These are phyloP conservation scores for Hetaerina titia DNA, from an alignment of 2,888 invertebrate species.

Conservation along the genomic window DNA sequence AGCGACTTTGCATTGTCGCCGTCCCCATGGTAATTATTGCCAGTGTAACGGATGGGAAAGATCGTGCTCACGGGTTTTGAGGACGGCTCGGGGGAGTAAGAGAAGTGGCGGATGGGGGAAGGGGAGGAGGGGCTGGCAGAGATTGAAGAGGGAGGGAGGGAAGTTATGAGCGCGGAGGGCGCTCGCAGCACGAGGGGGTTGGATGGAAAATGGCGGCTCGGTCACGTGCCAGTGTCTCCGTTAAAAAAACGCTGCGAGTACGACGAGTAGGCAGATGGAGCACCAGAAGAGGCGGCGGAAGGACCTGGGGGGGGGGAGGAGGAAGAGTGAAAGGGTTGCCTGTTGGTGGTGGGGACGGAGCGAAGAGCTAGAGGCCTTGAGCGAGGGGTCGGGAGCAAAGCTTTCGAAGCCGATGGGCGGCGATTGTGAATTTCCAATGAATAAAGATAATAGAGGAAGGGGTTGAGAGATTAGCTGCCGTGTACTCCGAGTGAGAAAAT, in stretches of 20 bases:
- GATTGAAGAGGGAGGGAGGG: neutral
- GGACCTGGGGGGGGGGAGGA: neutral
- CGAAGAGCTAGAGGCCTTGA: neutral
- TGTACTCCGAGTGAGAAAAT: constrained; percentile 56
- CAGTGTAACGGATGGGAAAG: constrained; percentile 55
- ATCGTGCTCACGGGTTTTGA: constrained; percentile 40
- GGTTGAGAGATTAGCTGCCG: constrained; percentile 52
- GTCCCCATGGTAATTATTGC: constrained; percentile 54
- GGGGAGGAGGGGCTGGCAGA: neutral
- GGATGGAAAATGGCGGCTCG: neutral
- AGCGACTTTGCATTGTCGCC: constrained; percentile 61
- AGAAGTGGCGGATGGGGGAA: neutral
- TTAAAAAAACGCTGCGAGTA: constrained; percentile 3
- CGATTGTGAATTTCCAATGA: constrained; percentile 64
- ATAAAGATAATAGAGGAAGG: constrained; percentile 56
- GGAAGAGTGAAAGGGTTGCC: neutral
- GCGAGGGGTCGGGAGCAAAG: neutral
- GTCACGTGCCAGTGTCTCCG: constrained; percentile 20
- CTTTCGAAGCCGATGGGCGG: constrained; percentile 39
- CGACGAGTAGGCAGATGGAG: constrained; percentile 42
- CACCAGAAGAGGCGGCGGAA: neutral
- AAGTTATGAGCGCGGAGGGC: constrained; percentile 2
- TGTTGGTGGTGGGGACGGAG: neutral
- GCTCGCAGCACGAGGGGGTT: neutral
- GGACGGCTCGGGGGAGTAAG: neutral